A percentile compares a stretch with the other conserved stretches of the same genome.
Evolutionary conservation across 2,113 vertebrate genomes (phyloP).

Genomic region (Dendrocopos noguchii): DNA sequence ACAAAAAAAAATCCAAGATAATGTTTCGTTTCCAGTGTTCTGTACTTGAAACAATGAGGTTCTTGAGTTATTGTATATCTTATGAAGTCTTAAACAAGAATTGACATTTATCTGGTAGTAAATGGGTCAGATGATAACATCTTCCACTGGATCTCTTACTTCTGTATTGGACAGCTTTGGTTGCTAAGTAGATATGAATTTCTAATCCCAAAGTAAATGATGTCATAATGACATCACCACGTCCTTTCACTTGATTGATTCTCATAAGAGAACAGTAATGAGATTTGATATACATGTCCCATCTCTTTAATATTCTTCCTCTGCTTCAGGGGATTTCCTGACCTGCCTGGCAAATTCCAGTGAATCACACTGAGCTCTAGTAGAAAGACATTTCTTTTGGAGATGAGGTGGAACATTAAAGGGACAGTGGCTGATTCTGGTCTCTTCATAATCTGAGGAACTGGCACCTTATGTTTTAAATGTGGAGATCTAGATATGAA

Average conservation of each 20-base stretch:
- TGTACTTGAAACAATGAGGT: neutral
- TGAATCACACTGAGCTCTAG: conserved; percentile 51
- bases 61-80: neutral
- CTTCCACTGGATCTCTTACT: conserved; percentile 24
- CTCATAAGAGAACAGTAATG: conserved; percentile 66
- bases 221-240: conserved; percentile 67
- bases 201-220: conserved; percentile 68
- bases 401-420: conserved; percentile 53
- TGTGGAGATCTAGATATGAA: neutral
- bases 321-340: conserved; percentile 70
- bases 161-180: conserved; percentile 26
- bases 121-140: conserved; percentile 53
- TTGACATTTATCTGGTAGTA: neutral
- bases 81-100: neutral
- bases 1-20: neutral
- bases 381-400: conserved; percentile 54
- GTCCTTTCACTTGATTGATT: conserved; percentile 70
- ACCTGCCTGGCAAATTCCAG: conserved; percentile 67
- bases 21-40: neutral
- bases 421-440: conserved; percentile 27
- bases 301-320: conserved; percentile 70
- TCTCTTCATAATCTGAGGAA: neutral
- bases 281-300: conserved; percentile 74
- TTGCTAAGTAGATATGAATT: conserved; percentile 69
- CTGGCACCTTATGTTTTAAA: neutral